A percentile compares a stretch with the other conserved stretches of the same genome.
phyloP scores from a whole-genome alignment of 2,113 vertebrate genomes.

The Acrocephalus kingi region DNA sequence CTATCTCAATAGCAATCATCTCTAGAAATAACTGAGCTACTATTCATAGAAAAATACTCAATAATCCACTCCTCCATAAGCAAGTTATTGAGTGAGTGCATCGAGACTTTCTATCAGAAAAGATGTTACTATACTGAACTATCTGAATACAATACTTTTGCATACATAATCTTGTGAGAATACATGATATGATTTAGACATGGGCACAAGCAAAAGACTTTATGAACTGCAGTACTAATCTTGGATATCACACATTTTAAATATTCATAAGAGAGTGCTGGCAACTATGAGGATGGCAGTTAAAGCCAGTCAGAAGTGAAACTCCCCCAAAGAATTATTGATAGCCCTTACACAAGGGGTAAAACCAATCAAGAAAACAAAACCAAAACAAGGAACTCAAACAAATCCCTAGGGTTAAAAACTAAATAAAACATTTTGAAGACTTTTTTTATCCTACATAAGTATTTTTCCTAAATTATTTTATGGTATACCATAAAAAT shows the following conservation, averaged over 20 bases:
- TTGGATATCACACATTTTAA: background rate
- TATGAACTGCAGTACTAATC: background rate
- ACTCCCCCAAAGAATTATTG: background rate
- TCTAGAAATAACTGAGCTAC: background rate
- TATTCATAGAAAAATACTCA: background rate
- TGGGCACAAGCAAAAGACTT: background rate
- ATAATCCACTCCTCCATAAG: background rate
- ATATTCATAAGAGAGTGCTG: background rate
- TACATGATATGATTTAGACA: background rate
- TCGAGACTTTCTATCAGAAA: background rate
- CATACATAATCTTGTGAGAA: background rate
- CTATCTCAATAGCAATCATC: background rate
- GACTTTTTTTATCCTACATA: background rate
- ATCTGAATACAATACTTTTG: background rate
- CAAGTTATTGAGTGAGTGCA: background rate
- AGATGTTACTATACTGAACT: background rate
- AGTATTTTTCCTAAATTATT: background rate
- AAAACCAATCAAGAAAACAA: background rate
- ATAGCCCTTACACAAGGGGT: fast-evolving
- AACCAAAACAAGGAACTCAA: background rate
- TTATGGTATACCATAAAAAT: background rate
- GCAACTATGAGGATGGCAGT: background rate
- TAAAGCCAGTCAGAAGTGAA: background rate
- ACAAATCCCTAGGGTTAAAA: background rate
- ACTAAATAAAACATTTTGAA: background rate